Conservation (phyloP, 2,888 invertebrate genomes). For the Pilophorus perplexus region DNA sequence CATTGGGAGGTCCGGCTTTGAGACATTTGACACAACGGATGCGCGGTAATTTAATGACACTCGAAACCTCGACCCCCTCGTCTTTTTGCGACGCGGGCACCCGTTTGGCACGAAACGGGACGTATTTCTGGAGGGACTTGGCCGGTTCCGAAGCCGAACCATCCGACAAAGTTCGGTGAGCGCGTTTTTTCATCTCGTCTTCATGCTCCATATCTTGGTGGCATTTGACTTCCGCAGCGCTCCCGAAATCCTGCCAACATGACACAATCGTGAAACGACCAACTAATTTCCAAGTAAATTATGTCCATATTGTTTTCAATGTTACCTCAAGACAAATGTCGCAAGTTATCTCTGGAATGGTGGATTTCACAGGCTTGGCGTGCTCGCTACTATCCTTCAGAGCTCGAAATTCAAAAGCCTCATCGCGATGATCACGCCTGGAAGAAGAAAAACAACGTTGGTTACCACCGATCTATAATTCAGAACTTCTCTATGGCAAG, state of each 20-base stretch:
- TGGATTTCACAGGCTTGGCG: conserved; percentile 3
- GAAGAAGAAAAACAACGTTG: too few relatives aligned
- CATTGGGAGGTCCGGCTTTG: too few relatives aligned
- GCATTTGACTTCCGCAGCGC: not conserved
- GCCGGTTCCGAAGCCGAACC: not conserved
- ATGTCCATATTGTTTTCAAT: too few relatives aligned
- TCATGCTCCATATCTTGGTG: conserved; percentile 17
- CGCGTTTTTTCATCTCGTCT: not conserved
- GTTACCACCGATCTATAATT: too few relatives aligned
- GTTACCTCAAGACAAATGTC: not conserved
- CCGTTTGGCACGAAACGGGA: not conserved
- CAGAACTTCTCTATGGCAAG: too few relatives aligned
- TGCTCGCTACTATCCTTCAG: not conserved
- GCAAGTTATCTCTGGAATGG: not conserved
- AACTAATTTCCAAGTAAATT: too few relatives aligned
- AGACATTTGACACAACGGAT: too few relatives aligned
- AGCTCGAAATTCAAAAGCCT: not conserved
- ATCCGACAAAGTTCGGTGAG: too few relatives aligned
- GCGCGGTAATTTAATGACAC: too few relatives aligned
- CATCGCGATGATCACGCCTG: conserved; percentile 8
- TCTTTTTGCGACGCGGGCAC: not conserved
- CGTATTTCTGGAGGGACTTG: not conserved
- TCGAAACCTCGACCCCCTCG: not conserved
- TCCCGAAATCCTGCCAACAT: conserved; percentile 23
- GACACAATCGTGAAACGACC: too few relatives aligned